Percentiles rank a stretch among this genome's conserved stretches.
Conservation (phyloP, 2,888 invertebrate species). For the Sinelater perroti region DNA sequence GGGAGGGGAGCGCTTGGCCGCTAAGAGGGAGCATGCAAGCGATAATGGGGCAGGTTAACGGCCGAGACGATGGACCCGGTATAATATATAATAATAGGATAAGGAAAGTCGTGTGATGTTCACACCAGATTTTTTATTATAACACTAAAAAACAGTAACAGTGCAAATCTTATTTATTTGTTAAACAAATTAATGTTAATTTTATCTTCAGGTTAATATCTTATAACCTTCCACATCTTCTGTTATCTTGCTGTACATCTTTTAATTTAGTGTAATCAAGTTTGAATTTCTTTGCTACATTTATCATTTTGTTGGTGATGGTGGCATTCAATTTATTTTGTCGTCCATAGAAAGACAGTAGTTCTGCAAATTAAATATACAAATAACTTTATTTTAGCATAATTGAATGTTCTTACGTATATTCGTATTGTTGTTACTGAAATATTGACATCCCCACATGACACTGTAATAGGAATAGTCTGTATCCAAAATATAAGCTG, state of each 20-base stretch:
- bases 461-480: slow-evolving; percentile 17
- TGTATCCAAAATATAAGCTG: slow-evolving; percentile 15
- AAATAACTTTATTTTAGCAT: background rate
- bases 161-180: too few species aligned
- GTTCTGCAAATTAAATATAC: background rate
- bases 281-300: background rate
- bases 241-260: background rate
- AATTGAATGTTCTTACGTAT: background rate
- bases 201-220: too few species aligned
- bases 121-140: too few species aligned
- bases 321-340: background rate
- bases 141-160: too few species aligned
- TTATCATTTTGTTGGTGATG: background rate
- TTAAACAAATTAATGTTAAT: too few species aligned
- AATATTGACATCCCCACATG: slow-evolving; percentile 15
- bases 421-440: background rate
- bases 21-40: too few species aligned
- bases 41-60: too few species aligned
- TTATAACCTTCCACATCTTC: background rate
- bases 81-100: too few species aligned
- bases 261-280: background rate
- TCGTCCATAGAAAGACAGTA: background rate
- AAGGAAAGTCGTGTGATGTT: too few species aligned
- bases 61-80: too few species aligned
- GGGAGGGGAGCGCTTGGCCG: too few species aligned